phyloP scores from a whole-genome alignment of 35 echinoderm and acorn worm species.

The Lytechinus pictus region DNA sequence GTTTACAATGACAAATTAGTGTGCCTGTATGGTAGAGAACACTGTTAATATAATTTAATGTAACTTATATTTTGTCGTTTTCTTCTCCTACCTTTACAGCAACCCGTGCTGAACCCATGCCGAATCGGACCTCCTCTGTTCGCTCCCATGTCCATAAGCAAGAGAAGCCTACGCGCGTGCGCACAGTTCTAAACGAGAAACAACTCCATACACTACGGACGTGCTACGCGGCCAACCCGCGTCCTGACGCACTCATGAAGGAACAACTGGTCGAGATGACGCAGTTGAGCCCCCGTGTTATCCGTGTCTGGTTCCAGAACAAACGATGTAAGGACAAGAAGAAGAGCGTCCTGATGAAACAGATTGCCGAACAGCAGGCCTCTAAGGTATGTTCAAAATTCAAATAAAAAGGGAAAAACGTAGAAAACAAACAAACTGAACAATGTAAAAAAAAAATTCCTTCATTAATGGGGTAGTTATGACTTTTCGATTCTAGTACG shows the following conservation, averaged over 20 bases:
- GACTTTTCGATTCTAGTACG: too few species aligned
- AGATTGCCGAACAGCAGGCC: conserved; percentile 90
- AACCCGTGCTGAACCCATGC: conserved; percentile 67
- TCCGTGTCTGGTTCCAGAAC: conserved; percentile 98
- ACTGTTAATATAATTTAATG: background rate
- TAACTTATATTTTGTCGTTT: background rate
- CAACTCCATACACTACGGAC: conserved; percentile 96
- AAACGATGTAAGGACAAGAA: conserved; percentile 99
- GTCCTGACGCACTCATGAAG: conserved; percentile 98
- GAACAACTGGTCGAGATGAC: conserved; percentile 99
- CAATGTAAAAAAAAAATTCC: background rate
- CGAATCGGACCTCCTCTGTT: conserved; percentile 76
- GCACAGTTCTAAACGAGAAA: conserved; percentile 99
- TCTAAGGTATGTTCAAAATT: conserved; percentile 67
- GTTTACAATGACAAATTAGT: too few species aligned
- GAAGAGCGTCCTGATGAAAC: conserved; percentile 80
- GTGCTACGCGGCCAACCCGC: conserved; percentile 94
- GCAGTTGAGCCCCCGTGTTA: conserved; percentile 87
- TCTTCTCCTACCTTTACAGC: background rate
- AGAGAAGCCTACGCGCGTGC: conserved; percentile 95
- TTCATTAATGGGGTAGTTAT: too few species aligned
- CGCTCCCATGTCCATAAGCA: conserved; percentile 92
- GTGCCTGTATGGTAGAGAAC: too few species aligned
- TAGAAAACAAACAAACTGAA: background rate
- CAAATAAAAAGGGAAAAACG: background rate